These are phyloP conservation scores for Campylomormyrus tamandua DNA, from an alignment of 2,113 vertebrate genomes.

Conservation along the genomic window DNA sequence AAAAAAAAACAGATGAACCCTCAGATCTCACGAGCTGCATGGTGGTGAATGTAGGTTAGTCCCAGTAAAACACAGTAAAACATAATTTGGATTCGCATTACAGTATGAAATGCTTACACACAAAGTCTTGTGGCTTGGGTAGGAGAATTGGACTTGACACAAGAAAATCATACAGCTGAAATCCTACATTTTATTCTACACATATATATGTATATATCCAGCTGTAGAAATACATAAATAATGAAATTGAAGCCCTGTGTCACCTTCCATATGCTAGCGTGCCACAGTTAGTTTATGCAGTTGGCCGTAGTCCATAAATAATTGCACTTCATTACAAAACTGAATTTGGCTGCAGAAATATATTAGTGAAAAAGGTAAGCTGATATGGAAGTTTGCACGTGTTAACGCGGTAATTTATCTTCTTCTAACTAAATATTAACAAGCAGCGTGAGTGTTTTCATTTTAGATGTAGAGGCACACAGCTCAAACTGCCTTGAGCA, in stretches of 20 bases:
- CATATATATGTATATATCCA: neutral
- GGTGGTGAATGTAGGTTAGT: neutral
- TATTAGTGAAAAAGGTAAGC: slow-evolving; percentile 1
- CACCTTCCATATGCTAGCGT: neutral
- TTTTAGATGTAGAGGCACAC: neutral
- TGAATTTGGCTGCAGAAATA: neutral
- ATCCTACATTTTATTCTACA: slow-evolving; percentile 3
- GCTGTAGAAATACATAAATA: slow-evolving; percentile 4
- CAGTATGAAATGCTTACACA: neutral
- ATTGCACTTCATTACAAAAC: neutral
- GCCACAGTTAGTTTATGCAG: neutral
- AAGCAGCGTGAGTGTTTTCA: neutral
- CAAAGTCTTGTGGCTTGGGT: neutral
- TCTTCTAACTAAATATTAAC: slow-evolving; percentile 9
- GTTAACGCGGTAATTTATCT: neutral
- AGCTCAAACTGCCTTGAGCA: neutral
- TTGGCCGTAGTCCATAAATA: slow-evolving; percentile 1
- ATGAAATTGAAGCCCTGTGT: neutral
- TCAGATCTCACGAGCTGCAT: neutral
- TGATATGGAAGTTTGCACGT: neutral
- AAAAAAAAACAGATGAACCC: neutral
- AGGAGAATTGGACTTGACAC: slow-evolving; percentile 12
- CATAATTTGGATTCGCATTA: neutral
- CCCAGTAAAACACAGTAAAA: neutral
- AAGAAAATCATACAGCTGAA: slow-evolving; percentile 7